These are phyloP conservation scores for Calliopum simillimum DNA, from an alignment of 2,888 invertebrate species.

Conservation along the genomic window DNA sequence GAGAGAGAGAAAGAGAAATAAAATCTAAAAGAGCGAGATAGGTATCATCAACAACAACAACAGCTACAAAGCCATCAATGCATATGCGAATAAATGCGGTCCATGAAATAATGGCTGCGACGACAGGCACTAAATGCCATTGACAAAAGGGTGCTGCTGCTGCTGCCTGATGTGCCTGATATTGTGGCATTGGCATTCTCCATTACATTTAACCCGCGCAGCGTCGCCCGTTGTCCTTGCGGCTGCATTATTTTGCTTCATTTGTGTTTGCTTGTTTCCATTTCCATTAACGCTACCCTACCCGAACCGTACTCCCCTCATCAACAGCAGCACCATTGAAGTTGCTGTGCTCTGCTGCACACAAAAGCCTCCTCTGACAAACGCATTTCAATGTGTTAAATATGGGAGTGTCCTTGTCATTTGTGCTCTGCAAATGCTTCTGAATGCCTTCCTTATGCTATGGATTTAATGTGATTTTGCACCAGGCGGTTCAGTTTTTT, in stretches of 20 bases:
- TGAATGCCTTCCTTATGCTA: slow-evolving; percentile 7
- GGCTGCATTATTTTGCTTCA: slow-evolving; percentile 16
- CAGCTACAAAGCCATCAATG: slow-evolving; percentile 48
- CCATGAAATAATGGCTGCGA: slow-evolving; percentile 60
- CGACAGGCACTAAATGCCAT: slow-evolving; percentile 55
- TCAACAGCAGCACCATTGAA: slow-evolving; percentile 2
- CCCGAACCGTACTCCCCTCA: slow-evolving; percentile 25
- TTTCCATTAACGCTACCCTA: not conserved
- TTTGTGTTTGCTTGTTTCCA: slow-evolving; percentile 25
- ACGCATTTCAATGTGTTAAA: slow-evolving; percentile 57
- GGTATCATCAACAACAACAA: slow-evolving; percentile 48
- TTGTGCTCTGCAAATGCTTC: slow-evolving; percentile 41
- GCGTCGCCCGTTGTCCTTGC: slow-evolving; percentile 38
- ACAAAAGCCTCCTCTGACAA: slow-evolving; percentile 10
- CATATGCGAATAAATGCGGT: slow-evolving; percentile 46
- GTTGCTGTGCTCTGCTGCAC: slow-evolving; percentile 27
- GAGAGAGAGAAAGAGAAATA: slow-evolving; percentile 14
- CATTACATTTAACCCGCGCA: slow-evolving; percentile 61
- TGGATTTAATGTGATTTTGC: slow-evolving; percentile 32
- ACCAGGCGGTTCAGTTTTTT: slow-evolving; percentile 14
- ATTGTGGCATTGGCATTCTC: slow-evolving; percentile 63
- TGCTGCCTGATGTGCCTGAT: slow-evolving; percentile 28
- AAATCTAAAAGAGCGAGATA: slow-evolving; percentile 37
- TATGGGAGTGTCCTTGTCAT: slow-evolving; percentile 61
- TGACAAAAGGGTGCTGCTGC: slow-evolving; percentile 51